A percentile compares a stretch with the other conserved stretches of the same genome.
Conservation (phyloP, 2,888 invertebrate genomes). For the Apamea monoglypha region DNA sequence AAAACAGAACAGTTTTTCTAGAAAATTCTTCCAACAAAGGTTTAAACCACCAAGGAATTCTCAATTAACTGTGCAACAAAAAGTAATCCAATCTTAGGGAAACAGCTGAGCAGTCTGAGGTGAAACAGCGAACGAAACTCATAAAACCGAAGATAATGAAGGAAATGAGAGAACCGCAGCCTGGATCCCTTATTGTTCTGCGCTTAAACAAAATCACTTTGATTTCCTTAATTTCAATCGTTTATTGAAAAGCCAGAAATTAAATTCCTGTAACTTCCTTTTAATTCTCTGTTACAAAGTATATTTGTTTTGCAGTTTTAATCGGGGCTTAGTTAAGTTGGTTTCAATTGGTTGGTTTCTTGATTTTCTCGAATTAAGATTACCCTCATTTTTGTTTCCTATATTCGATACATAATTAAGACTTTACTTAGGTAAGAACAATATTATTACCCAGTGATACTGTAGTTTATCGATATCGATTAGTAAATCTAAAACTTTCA, state of each 20-base stretch:
- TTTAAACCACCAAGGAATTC: conserved; percentile 24
- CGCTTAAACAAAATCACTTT: conserved; percentile 63
- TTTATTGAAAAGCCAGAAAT: conserved; percentile 49
- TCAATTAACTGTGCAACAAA: conserved; percentile 36
- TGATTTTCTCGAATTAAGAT: background rate
- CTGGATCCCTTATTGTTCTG: conserved; percentile 56
- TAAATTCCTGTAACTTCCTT: conserved; percentile 31
- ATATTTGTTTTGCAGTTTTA: conserved; percentile 20
- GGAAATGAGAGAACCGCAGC: conserved; percentile 66
- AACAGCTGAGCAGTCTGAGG: conserved; percentile 56
- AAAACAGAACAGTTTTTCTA: conserved; percentile 11
- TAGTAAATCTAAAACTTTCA: background rate
- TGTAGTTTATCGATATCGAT: background rate
- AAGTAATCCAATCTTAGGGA: conserved; percentile 38
- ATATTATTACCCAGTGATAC: background rate
- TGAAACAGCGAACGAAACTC: conserved; percentile 57
- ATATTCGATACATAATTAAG: background rate
- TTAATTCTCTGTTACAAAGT: conserved; percentile 15
- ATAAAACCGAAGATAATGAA: conserved; percentile 60
- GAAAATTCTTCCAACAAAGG: background rate
- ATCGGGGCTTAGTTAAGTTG: conserved; percentile 2
- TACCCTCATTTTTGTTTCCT: background rate
- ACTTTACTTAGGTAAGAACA: background rate
- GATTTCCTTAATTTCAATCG: conserved; percentile 65
- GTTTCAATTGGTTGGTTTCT: background rate